Evolutionary conservation across 2,888 invertebrate genomes (phyloP).

Genomic region (Lydus trimaculatus): DNA sequence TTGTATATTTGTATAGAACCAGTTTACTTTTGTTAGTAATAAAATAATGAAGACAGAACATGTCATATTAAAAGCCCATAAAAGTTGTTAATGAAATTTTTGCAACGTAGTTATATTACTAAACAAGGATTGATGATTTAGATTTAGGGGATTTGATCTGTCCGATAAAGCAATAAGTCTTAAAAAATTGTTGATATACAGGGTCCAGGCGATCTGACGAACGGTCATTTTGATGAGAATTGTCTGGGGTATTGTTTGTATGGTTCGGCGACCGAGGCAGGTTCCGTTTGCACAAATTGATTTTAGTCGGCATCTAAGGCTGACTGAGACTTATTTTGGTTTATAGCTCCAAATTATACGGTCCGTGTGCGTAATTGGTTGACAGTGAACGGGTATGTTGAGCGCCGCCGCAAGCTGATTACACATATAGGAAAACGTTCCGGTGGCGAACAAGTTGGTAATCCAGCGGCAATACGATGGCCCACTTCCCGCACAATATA

Average conservation of each 20-base stretch:
- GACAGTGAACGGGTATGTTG: conserved; percentile 42
- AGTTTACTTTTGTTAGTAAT: neutral
- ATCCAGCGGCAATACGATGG: conserved; percentile 31
- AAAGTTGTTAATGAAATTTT: neutral
- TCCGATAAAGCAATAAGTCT: neutral
- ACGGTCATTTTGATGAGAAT: conserved; percentile 2
- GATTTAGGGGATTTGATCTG: neutral
- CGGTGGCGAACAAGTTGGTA: conserved; percentile 27
- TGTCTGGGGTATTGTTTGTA: conserved; percentile 9
- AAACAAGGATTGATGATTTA: neutral
- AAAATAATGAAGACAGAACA: neutral
- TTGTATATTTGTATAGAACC: neutral
- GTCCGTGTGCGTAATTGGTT: conserved; percentile 58
- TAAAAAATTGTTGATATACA: neutral
- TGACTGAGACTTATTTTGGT: conserved; percentile 55
- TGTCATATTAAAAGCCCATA: neutral
- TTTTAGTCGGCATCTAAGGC: conserved; percentile 32
- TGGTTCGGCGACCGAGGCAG: conserved; percentile 6
- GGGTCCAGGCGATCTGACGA: neutral
- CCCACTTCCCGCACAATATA: conserved; percentile 32
- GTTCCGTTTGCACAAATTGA: conserved; percentile 33
- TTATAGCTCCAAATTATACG: conserved; percentile 60
- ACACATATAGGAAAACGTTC: conserved; percentile 18
- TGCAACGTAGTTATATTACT: neutral
- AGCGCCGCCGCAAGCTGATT: conserved; percentile 30